Percentiles rank a stretch among this genome's conserved stretches.
These are phyloP conservation scores for Altica lythri DNA, from an alignment of 2,888 invertebrate genomes.

Conservation along the genomic window DNA sequence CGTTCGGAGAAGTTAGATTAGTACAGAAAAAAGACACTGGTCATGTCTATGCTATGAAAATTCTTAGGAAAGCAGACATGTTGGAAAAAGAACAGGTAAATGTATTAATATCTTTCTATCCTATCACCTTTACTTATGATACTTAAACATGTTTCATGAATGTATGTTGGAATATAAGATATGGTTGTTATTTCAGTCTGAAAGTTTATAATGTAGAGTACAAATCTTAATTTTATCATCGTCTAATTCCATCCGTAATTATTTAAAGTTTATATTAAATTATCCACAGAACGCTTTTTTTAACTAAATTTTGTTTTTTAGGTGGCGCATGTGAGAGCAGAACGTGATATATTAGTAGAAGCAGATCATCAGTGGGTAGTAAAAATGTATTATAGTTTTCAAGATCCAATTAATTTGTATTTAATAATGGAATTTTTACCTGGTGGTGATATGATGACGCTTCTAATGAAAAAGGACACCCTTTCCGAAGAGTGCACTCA, in stretches of 20 bases:
- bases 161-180: no score
- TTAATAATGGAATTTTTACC: slow-evolving; percentile 99
- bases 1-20: slow-evolving; percentile 92
- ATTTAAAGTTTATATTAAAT: no score
- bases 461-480: slow-evolving; percentile 99
- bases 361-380: slow-evolving; percentile 99
- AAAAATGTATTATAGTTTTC: slow-evolving; percentile 92
- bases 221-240: no score
- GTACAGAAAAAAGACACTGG: slow-evolving; percentile 99
- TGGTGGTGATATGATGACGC: slow-evolving; percentile 99
- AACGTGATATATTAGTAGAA: slow-evolving; percentile 97
- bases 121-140: no score
- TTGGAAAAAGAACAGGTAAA: slow-evolving; percentile 93
- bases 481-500: slow-evolving; percentile 98
- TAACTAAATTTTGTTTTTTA: slow-evolving; percentile 1
- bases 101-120: no score
- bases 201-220: no score
- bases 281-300: no score
- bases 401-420: slow-evolving; percentile 97
- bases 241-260: no score
- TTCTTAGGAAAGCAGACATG: slow-evolving; percentile 98
- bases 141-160: no score
- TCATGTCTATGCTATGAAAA: slow-evolving; percentile 99
- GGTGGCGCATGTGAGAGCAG: slow-evolving; percentile 95
- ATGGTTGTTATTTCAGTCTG: no score